A percentile compares a stretch with the other conserved stretches of the same genome.
Conservation (phyloP, 2,113 vertebrate species). For the Dolichallabes microphthalmus region DNA sequence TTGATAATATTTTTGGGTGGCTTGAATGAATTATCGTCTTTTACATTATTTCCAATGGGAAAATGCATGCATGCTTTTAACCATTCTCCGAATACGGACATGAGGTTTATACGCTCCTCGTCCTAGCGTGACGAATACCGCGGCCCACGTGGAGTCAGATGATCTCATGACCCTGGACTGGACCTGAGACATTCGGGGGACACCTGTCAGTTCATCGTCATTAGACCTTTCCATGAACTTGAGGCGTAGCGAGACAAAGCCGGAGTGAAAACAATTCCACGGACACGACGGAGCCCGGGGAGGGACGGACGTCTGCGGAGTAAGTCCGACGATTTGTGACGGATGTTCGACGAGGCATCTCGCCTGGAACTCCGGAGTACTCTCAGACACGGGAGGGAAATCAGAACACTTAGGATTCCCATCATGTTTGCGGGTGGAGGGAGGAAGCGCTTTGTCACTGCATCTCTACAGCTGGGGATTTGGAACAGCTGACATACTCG, state of each 20-base stretch:
- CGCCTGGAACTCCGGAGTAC: not conserved
- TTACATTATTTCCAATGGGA: no score
- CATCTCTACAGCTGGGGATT: constrained; percentile 7
- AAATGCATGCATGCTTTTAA: not conserved
- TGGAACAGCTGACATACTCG: not conserved
- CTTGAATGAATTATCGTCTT: no score
- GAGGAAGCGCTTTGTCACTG: not conserved
- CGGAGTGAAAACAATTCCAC: constrained; percentile 29
- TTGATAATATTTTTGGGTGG: no score
- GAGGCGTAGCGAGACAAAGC: constrained; percentile 30
- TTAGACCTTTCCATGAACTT: constrained; percentile 24
- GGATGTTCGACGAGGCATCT: not conserved
- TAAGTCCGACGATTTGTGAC: not conserved
- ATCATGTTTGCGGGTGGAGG: not conserved
- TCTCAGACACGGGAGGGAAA: not conserved
- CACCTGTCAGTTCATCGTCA: constrained; percentile 34
- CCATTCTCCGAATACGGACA: not conserved
- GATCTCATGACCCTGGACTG: constrained; percentile 35
- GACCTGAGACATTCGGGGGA: constrained; percentile 22
- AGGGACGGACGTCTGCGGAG: not conserved
- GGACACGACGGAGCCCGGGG: not conserved
- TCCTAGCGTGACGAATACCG: constrained; percentile 44
- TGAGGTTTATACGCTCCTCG: not conserved
- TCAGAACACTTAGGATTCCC: constrained; percentile 1
- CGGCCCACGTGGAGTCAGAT: constrained; percentile 30